Base-by-base conservation (phyloP, 1,140 invertebrate genomes). In the Mycetomoellerius zeteki region DNA sequence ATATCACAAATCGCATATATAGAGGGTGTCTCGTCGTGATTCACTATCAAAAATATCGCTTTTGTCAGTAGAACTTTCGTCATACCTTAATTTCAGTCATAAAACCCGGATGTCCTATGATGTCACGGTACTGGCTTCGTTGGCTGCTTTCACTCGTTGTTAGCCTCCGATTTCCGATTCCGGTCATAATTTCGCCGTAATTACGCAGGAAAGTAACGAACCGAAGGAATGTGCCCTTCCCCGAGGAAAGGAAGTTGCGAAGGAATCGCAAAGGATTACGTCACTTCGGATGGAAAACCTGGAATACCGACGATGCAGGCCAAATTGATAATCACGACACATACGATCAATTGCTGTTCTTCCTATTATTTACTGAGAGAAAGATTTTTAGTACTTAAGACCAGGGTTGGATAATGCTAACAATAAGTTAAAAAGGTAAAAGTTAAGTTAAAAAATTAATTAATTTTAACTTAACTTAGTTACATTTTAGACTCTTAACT, bases 21-120 rank as follows among this genome's bases (percentile, higher is more conserved):
- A 10, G 7, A n/a, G 16, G 43, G 47, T 27, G 16, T 19, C 21
- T 16, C 24, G 50, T 33, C 43, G 21, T 50, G 14, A 47, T 52
- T 14, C 65, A 54, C 2, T n/a, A 43, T 60, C 75, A 82, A 87
- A 90, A 87, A 78, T 73, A 64, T 52, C 21, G n/a, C 64, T 88
- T 87, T 90, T 77, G 86, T 88, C 81, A 85, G 21, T 1, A 24
- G 65, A 24, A 27, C 6, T 58, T 81, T 69, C 82, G 88, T 91
- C 86, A 86, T 47, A 81, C 69, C 67, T 90, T 77, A 76, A 80
- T 91, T 91, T 86, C 85, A 86, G 21, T 3, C 69, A 92, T 64
- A 90, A 92, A 92, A 92, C 90, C 76, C 82, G 89, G 86, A 91
- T 65, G 27, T 82, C 62, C 87, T 86, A 82, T 92, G 91, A 92